phyloP scores from a whole-genome alignment of 2,888 invertebrate genomes.

The Monoplex corrugatus region DNA sequence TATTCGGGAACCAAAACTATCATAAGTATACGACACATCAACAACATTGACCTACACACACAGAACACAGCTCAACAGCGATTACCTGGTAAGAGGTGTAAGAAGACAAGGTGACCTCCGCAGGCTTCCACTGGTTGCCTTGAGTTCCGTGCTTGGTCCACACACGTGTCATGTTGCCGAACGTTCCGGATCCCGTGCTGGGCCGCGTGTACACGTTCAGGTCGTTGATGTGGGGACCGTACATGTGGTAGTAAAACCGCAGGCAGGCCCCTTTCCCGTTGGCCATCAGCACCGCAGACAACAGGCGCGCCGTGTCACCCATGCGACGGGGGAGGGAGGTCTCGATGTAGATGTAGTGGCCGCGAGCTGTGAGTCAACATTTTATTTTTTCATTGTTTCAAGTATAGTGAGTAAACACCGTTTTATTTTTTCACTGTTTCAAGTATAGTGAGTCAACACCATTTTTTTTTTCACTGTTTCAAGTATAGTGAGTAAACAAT shows the following conservation, averaged over 20 bases:
- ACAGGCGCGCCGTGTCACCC: constrained; percentile 71
- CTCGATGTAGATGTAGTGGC: constrained; percentile 79
- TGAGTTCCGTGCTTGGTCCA: constrained; percentile 72
- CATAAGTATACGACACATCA: too few species aligned
- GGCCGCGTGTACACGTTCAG: constrained; percentile 68
- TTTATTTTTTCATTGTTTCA: neutral
- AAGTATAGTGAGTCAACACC: too few species aligned
- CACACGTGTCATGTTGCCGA: constrained; percentile 57
- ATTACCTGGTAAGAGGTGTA: constrained; percentile 55
- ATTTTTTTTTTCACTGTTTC: too few species aligned
- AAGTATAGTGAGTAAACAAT: too few species aligned
- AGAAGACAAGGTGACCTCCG: constrained; percentile 59
- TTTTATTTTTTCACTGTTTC: too few species aligned
- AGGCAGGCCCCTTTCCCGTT: constrained; percentile 66
- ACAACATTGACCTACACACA: neutral
- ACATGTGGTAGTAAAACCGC: constrained; percentile 78
- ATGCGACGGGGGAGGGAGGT: constrained; percentile 66
- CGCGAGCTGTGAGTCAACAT: constrained; percentile 68
- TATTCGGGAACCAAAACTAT: too few species aligned
- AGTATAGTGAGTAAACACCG: too few species aligned
- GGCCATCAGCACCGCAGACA: constrained; percentile 62
- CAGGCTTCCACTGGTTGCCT: constrained; percentile 71
- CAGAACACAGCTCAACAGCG: neutral
- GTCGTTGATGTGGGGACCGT: constrained; percentile 73
- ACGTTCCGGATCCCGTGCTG: neutral